Base-by-base conservation (phyloP, 2,888 invertebrate species). In the Tenthredo livida region DNA sequence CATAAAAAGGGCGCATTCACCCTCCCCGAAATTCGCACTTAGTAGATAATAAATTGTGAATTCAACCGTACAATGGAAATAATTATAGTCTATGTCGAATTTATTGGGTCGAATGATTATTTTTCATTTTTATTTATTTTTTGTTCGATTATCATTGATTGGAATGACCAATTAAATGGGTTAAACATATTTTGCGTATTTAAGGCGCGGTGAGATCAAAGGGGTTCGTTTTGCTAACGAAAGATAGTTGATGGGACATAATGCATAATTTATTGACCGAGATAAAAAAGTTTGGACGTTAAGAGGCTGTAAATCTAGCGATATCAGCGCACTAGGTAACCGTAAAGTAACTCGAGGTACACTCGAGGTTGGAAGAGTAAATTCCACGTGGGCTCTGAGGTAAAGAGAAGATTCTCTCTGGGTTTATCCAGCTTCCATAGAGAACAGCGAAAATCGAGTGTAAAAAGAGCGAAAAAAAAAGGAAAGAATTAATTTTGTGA, bases 221-320 rank as follows among this genome's bases (percentile, higher is more conserved):
- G 33, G 67, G 33, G 33, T 33, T 33, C 67, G 33, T 67, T 67
- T 67, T 4, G 33, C 67, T 33, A 67, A 33, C 43, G 40, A 73
- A 73, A 73, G 73, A 73, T 40, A 67, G 67, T 67, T 61, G 67
- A 33, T 21, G 73, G 73, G 73, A 40, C 73, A 73, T 73, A 73
- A 73, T 73, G 43, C 40, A 73, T n/a, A 73, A 73, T 73, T 73
- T 73, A 73, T 21, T 21, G 12, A 43, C 21, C 10, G 15, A 43
- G 43, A 73, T 73, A 73, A 75, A 50, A 15, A 75, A 75, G 75
- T 50, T 75, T 25, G 10, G 75, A 47, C 75, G 50, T 77, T 50
- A 47, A 54, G 47, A 54, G 77, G 77, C n/a, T 77, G 77, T 77
- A 77, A 77, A 77, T 77, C 77, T 54, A 47, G 15, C 50, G 77